Conservation (phyloP, 2,113 vertebrate species). For the Glareola pratincola region DNA sequence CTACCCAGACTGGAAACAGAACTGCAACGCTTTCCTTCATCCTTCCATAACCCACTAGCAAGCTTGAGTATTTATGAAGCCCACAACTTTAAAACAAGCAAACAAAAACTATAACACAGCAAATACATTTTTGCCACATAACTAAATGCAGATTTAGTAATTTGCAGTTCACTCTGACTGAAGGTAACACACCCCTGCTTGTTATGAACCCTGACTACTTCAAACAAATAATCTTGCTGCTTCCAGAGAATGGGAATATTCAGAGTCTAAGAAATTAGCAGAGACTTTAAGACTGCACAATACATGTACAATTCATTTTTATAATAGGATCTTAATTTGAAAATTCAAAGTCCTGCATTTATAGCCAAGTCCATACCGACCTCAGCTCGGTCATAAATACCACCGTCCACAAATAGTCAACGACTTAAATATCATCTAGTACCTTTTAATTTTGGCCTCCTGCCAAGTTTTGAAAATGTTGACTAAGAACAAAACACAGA, state of each 20-base stretch:
- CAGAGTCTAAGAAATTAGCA: background rate
- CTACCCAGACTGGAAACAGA: background rate
- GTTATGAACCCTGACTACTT: background rate
- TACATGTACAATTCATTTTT: background rate
- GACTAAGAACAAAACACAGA: background rate
- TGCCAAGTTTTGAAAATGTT: background rate
- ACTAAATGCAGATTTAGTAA: background rate
- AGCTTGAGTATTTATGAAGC: background rate
- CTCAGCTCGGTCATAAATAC: background rate
- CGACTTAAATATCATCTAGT: background rate
- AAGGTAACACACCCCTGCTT: background rate
- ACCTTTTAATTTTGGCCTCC: background rate
- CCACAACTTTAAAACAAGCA: background rate
- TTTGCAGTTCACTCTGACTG: background rate
- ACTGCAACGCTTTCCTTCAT: background rate
- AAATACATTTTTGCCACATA: background rate
- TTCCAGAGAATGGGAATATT: background rate
- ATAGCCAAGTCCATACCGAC: background rate
- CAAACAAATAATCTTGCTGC: background rate
- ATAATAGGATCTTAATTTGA: background rate
- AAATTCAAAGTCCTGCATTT: slow-evolving; percentile 6
- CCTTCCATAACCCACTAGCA: background rate
- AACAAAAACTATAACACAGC: background rate
- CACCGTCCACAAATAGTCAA: background rate
- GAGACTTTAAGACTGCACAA: background rate